Percentiles rank a stretch among this genome's conserved stretches.
phyloP scores from a whole-genome alignment of 1,140 invertebrate species.

The Conopomorpha cramerella region DNA sequence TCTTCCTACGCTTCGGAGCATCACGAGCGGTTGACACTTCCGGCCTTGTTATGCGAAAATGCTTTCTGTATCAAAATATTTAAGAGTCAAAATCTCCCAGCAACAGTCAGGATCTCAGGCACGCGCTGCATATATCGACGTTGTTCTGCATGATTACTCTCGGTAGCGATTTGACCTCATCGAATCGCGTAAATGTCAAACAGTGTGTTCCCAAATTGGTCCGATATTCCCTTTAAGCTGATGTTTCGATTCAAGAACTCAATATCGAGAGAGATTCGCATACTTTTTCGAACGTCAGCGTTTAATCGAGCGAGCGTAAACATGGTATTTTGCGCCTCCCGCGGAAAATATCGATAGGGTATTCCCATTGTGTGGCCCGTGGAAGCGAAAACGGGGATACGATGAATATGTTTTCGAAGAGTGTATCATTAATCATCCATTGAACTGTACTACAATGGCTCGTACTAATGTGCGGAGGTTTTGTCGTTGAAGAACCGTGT shows the following conservation, averaged over 20 bases:
- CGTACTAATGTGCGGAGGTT: conserved; percentile 12
- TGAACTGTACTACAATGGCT: conserved; percentile 30
- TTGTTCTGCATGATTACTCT: conserved; percentile 26
- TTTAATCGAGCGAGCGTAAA: conserved; percentile 53
- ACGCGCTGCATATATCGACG: conserved; percentile 25
- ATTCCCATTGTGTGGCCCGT: conserved; percentile 24
- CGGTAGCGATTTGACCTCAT: too few species aligned
- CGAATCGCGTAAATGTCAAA: too few species aligned
- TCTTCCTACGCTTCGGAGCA: conserved; percentile 22
- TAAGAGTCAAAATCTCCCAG: conserved; percentile 13
- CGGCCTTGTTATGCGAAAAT: too few species aligned
- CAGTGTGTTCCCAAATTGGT: too few species aligned
- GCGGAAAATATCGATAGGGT: conserved; percentile 44
- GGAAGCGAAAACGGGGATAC: conserved; percentile 23
- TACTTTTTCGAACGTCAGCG: too few species aligned
- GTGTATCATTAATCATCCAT: conserved; percentile 46
- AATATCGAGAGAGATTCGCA: too few species aligned
- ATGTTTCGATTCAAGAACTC: too few species aligned
- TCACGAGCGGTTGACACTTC: conserved; percentile 12
- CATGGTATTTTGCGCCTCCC: conserved; percentile 45
- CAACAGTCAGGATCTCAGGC: conserved; percentile 7
- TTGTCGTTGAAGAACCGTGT: conserved; percentile 16
- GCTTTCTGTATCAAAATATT: too few species aligned
- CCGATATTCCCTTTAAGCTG: too few species aligned
- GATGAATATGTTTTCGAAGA: conserved; percentile 45